Base-by-base conservation (phyloP, 1,140 invertebrate genomes). In the Ectropis grisescens region DNA sequence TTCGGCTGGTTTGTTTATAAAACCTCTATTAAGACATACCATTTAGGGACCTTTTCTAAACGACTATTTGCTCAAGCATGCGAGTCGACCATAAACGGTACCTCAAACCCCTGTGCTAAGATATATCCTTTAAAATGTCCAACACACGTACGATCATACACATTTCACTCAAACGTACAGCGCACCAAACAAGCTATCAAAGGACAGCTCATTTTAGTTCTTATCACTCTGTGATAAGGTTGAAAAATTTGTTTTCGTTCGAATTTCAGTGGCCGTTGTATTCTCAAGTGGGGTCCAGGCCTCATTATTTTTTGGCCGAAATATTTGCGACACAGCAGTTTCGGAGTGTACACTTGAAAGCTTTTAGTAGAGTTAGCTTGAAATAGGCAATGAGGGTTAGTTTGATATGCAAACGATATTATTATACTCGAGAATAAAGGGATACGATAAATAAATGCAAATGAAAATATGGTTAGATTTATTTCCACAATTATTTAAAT, bases 261-360 rank as follows among this genome's bases (percentile, higher is more conserved):
- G n/a, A 27, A 15, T 37, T 29, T 39, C 14, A 37, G 35, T 52
- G 42, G 15, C 36, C 45, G 31, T 35, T 41, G 31, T 49, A 42
- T 47, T 37, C 46, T 53, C 42, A 47, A 60, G 55, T 49, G 37
- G 29, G 55, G 55, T 58, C 48, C 44, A 46, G 35, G 33, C 45
- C 47, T 59, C 57, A 58, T 61, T 58, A 59, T 53, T 58, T 39
- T 41, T 6, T 35, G 27, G 47, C 41, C 43, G 30, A 27, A 50
- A 49, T 39, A 48, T 58, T 61, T 51, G 45, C 48, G 39, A 58
- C 43, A 37, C 45, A 54, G 47, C 54, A 37, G 42, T 55, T 51
- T 47, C 46, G 42, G 51, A 53, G 49, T 56, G 56, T 48, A 44
- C 16, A 29, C 58, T 41, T 53, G 48, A 41, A 41, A 37, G 37